These are phyloP conservation scores for Rapana venosa DNA, from an alignment of 2,888 invertebrate genomes.

Conservation along the genomic window DNA sequence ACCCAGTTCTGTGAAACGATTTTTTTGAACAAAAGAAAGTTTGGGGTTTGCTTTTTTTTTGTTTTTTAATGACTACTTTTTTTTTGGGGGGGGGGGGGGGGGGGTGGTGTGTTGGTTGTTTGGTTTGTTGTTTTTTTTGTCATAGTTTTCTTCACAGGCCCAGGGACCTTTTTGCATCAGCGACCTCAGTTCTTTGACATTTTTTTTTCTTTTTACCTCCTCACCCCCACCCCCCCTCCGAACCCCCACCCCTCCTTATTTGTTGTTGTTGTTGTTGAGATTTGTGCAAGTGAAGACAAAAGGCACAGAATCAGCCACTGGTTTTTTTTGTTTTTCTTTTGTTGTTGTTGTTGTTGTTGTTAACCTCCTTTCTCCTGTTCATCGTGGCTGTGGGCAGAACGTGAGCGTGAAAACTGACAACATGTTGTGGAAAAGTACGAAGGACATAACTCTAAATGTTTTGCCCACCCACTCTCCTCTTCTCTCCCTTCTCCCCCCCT, in stretches of 20 bases:
- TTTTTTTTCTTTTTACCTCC: background rate
- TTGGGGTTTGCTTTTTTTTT: no score
- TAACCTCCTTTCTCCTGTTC: background rate
- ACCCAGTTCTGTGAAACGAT: no score
- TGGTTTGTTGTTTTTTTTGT: background rate
- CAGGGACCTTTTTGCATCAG: constrained; percentile 14
- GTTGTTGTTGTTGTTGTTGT: background rate
- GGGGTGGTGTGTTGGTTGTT: background rate
- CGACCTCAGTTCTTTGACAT: constrained; percentile 13
- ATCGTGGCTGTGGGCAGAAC: background rate
- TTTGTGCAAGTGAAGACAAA: background rate
- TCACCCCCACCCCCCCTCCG: no score
- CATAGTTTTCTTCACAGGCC: background rate
- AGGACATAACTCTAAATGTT: no score
- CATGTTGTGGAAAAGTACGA: no score
- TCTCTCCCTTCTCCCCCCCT: background rate
- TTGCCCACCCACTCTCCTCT: no score
- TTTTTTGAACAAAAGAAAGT: no score
- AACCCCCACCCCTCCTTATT: background rate
- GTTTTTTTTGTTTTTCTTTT: background rate
- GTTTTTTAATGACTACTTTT: no score
- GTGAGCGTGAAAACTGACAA: no score
- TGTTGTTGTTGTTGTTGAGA: background rate
- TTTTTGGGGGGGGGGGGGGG: background rate
- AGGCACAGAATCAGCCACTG: background rate